These are phyloP conservation scores for Melanostoma mellinum DNA, from an alignment of 2,888 invertebrate genomes.

Conservation along the genomic window DNA sequence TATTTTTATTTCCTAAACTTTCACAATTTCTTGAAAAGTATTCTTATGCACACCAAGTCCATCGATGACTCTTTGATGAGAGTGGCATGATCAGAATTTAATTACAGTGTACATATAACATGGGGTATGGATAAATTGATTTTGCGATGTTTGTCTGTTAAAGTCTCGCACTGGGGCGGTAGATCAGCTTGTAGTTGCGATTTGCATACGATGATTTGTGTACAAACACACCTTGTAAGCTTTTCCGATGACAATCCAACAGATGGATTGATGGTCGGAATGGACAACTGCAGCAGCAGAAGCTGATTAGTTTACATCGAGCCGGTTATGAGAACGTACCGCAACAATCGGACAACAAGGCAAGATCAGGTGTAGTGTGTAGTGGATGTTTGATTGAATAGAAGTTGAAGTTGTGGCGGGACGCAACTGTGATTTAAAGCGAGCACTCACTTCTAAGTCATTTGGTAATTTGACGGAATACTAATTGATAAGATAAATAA, in stretches of 20 bases:
- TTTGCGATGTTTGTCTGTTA: slow-evolving; percentile 39
- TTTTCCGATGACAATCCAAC: slow-evolving; percentile 55
- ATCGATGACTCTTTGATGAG: slow-evolving; percentile 42
- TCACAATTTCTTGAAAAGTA: slow-evolving; percentile 61
- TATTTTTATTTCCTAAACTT: slow-evolving; percentile 39
- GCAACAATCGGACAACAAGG: slow-evolving; percentile 26
- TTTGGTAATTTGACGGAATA: slow-evolving; percentile 62
- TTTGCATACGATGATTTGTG: slow-evolving; percentile 36
- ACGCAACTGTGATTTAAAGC: slow-evolving; percentile 46
- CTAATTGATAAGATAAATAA: slow-evolving; percentile 57
- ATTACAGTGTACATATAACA: slow-evolving; percentile 48
- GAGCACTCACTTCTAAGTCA: slow-evolving; percentile 42
- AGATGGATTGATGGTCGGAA: slow-evolving; percentile 40
- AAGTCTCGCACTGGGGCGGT: slow-evolving; percentile 27
- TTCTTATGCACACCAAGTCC: slow-evolving; percentile 65
- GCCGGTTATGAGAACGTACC: slow-evolving; percentile 65
- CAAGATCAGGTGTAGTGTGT: slow-evolving; percentile 41
- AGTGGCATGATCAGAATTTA: slow-evolving; percentile 70
- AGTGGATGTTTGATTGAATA: background rate
- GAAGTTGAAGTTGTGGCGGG: slow-evolving; percentile 43
- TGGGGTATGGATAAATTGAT: slow-evolving; percentile 56
- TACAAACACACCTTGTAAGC: slow-evolving; percentile 34
- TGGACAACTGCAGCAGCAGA: slow-evolving; percentile 60
- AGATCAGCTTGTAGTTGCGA: slow-evolving; percentile 14
- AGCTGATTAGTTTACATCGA: slow-evolving; percentile 65